Percentiles rank a stretch among this genome's conserved stretches.
These are phyloP conservation scores for Manis javanica DNA, from an alignment of 2,797 vertebrate species.

Conservation along the genomic window DNA sequence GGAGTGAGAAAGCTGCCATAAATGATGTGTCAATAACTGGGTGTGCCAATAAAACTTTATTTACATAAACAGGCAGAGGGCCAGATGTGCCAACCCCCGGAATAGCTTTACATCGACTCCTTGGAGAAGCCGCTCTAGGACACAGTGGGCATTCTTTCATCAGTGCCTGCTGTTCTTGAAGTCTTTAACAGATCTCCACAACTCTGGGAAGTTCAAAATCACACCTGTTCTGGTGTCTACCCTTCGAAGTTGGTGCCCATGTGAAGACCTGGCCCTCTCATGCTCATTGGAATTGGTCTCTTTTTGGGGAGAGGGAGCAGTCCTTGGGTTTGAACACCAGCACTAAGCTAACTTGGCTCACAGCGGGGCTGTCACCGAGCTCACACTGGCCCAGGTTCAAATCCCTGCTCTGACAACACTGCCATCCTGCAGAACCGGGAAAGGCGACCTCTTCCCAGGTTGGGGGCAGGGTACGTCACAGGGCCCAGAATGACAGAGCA, in stretches of 20 bases:
- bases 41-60: not conserved
- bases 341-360: not conserved
- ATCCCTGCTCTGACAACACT: not conserved
- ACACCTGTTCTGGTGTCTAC: no score
- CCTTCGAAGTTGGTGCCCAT: not conserved
- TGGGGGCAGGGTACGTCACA: rapidly evolving
- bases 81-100: not conserved
- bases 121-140: not conserved
- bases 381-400: not conserved
- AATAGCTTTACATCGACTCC: not conserved
- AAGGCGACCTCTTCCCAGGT: not conserved
- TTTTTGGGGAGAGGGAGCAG: not conserved
- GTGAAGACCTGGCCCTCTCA: not conserved
- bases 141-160: rapidly evolving
- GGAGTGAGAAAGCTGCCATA: no score
- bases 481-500: not conserved
- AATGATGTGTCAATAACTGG: not conserved
- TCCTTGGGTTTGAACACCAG: no score
- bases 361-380: not conserved
- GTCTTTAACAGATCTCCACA: not conserved
- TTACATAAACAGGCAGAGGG: not conserved
- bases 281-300: not conserved
- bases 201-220: not conserved
- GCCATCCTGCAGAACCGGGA: rapidly evolving
- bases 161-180: rapidly evolving